Base-by-base conservation (phyloP, 2,888 invertebrate genomes). In the Drosophila lacicola region DNA sequence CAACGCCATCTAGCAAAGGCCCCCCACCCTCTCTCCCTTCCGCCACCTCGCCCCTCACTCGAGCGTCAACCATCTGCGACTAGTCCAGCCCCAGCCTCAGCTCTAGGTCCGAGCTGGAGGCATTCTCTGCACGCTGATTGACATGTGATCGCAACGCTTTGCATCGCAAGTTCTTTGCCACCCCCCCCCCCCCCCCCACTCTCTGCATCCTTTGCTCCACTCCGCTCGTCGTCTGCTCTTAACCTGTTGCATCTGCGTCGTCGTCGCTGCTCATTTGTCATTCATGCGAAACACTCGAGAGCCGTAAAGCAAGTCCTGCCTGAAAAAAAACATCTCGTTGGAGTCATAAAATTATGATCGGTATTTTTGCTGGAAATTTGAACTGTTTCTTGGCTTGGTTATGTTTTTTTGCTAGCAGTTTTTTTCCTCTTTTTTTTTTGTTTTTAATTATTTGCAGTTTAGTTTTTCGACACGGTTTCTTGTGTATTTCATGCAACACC, bases 401-500 rank as follows among this genome's bases (percentile, higher is more conserved):
- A 70, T 45, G 50, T 19, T 25, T 60, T 70, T 71, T 74, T 60
- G 67, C 71, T 54, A 47, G 62, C 60, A 65, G 71, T 60, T 78
- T 41, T 53, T 41, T 49, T 1, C 11, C 2, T 8, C 14, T 50
- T 56, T 34, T n/a, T 34, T 34, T 19, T 39, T 25, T 14, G 3
- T 45, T 29, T 81, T 74, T 63, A 79, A 74, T 75, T 75, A 75
- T 81, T 78, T 80, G 65, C 61, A 70, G 78, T 73, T 64, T 83
- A 78, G 84, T 74, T 72, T 82, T 79, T 77, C 61, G 82, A 79
- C 74, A 74, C 70, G 83, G 63, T 84, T 88, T 84, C 83, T 75
- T 61, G 64, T 80, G 86, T 86, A 84, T 86, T 84, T 88, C 80
- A 88, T 88, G 86, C 88, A 84, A 84, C 88, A 84, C 83, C 83